Base-by-base conservation (phyloP, 2,113 vertebrate species). In the Peromyscus californicus region DNA sequence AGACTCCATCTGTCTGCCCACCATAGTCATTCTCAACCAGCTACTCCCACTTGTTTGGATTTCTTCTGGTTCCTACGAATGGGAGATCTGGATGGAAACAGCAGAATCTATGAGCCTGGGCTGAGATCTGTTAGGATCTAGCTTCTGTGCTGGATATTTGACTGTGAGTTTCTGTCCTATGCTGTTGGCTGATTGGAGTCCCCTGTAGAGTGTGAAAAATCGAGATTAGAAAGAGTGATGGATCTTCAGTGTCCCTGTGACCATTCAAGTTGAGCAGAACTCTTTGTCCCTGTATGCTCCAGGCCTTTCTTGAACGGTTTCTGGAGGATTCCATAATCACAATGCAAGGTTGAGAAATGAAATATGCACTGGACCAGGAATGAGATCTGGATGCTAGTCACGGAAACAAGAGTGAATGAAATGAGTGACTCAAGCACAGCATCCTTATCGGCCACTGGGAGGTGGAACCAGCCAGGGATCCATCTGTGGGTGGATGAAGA, bases 221-320 rank as follows among this genome's bases (percentile, higher is more conserved):
- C 1, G 4, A 85, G n/a, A 79, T 69, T 22, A 90, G 70, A 84
- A 51, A 51, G 33, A 0, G 0, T 39, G 39, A 12, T 24, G 9
- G 22, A 31, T 3, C 24, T 1, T 63, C 1, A 0, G 15, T 82
- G 42, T 11, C 1, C 11, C 21, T 48, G 8, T 54, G 39, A 42
- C 26, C 13, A 65, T 45, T 11, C 4, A 24, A 31, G 48, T 7
- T 42, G 15, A n/a, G 10, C 79, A 78, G 11, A 65, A 9, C 42
- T 45, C 26, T 57, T 69, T 54, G 8, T n/a, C 36, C 61, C 63
- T 3, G 48, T 16, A 3, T 24, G n/a, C 16, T 24, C 48, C 1
- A 15, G 39, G 42, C 4, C 29, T 91, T 90, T 80, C 12, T 57
- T 67, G 3, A 13, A 22, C 17, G 48, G 61, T 79, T 89, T 84